Base-by-base conservation (phyloP, 2,888 invertebrate genomes). In the Eledona agricola region DNA sequence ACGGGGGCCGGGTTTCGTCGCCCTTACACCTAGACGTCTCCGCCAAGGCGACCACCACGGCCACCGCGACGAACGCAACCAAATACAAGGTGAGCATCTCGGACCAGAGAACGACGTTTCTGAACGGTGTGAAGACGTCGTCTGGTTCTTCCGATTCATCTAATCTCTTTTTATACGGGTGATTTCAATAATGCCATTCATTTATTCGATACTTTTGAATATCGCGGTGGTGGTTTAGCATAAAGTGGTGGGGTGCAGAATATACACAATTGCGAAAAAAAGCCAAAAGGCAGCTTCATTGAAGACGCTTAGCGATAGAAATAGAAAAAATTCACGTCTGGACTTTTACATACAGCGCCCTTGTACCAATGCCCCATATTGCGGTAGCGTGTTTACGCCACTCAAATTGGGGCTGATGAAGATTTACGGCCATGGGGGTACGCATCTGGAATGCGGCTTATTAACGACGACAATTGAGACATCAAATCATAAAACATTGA, bases 21-120 rank as follows among this genome's bases (percentile, higher is more conserved):
- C 7, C 15, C 13, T 43, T 31, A 4, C n/a, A 25, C 17, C 28
- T 15, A 7, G 7, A 7, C 7, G 17, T 1, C 11, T 32, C 45
- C n/a, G 22, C 16, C 1, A 45, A 16, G 10, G 16, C 35, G 4
- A 57, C 17, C 7, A 54, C 25, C 4, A 51, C 7, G 17, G 49
- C 29, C 4, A 56, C 7, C 12, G 51, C 12, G 12, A 59, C 22
- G 22, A 59, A 28, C 19, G 51, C 25, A 6, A 56, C 22, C 4
- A 62, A 49, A 31, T 57, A 54, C 3, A 58, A 11, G 11, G 61
- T 58, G 15, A 49, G 55, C 13, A 19, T 16, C 25, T 16, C 43
- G 43, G 45, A 50, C 43, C 31, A 54, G 54, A 54, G 54, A 50
- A 43, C 54, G 50, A 50, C 54, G 43, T 45, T 29, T 34, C 40